Evolutionary conservation across 2,888 invertebrate species (phyloP).

Genomic region (Troglohyphantes excavatus): DNA sequence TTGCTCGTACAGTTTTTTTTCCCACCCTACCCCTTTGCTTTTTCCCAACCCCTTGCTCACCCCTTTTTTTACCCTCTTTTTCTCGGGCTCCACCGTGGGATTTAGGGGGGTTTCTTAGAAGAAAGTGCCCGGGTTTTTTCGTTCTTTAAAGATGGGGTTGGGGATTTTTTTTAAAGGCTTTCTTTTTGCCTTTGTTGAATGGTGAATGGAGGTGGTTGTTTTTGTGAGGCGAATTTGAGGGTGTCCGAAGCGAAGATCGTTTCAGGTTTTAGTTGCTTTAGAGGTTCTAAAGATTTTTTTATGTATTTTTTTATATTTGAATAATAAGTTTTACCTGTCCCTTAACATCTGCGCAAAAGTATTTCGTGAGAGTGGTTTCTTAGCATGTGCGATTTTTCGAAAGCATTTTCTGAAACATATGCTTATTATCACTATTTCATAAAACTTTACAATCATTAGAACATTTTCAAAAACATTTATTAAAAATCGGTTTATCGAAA

Average conservation of each 20-base stretch:
- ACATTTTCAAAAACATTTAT: no score
- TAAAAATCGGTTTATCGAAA: no score
- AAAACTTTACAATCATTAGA: no score
- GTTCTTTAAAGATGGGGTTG: conserved; percentile 20
- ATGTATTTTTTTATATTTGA: no score
- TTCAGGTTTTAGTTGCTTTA: no score
- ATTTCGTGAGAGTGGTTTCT: no score
- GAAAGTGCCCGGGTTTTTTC: not conserved
- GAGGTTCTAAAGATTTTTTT: not conserved
- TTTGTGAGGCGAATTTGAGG: not conserved
- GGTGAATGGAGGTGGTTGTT: conserved; percentile 2
- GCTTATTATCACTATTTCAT: no score
- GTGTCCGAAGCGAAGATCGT: not conserved
- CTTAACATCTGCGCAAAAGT: no score
- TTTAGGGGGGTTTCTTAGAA: conserved; percentile 52
- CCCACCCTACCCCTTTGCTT: conserved; percentile 63
- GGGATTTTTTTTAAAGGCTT: conserved; percentile 7
- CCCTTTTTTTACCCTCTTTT: conserved; percentile 57
- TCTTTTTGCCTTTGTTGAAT: not conserved
- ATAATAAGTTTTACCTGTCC: no score
- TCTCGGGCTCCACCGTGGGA: conserved; percentile 64
- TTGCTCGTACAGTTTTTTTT: conserved; percentile 10
- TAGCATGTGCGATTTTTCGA: no score
- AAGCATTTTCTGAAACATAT: no score
- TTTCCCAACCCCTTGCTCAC: conserved; percentile 38